Conservation (phyloP, 2,113 vertebrate genomes). For the Uria lomvia region DNA sequence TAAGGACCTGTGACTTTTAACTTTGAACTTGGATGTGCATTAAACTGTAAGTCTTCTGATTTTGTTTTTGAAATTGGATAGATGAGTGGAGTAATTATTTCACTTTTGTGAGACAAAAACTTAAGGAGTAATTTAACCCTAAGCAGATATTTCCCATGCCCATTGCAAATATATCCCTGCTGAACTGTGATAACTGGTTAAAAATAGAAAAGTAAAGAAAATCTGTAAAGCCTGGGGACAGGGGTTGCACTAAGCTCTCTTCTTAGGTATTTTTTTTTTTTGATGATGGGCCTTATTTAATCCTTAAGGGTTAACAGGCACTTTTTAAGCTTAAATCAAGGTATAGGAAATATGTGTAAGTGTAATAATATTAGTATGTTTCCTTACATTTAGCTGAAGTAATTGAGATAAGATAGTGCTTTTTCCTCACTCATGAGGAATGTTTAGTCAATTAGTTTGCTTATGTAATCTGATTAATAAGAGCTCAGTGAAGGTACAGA, state of each 20-base stretch:
- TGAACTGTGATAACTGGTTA: neutral
- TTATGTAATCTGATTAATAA: neutral
- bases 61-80: neutral
- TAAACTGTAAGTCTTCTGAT: neutral
- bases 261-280: neutral
- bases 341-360: neutral
- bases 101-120: neutral
- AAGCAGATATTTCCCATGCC: neutral
- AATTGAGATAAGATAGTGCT: neutral
- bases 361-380: neutral
- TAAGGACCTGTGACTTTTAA: neutral
- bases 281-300: neutral
- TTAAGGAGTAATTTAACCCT: neutral
- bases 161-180: fast-evolving
- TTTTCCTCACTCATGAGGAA: neutral
- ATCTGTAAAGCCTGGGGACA: neutral
- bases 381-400: neutral
- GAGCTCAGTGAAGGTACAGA: neutral
- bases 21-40: neutral
- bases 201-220: neutral
- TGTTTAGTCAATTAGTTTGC: neutral
- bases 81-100: neutral
- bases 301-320: neutral
- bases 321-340: neutral
- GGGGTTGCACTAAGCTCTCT: neutral